phyloP scores from a whole-genome alignment of 2,113 vertebrate species.

The Nipponia nippon region DNA sequence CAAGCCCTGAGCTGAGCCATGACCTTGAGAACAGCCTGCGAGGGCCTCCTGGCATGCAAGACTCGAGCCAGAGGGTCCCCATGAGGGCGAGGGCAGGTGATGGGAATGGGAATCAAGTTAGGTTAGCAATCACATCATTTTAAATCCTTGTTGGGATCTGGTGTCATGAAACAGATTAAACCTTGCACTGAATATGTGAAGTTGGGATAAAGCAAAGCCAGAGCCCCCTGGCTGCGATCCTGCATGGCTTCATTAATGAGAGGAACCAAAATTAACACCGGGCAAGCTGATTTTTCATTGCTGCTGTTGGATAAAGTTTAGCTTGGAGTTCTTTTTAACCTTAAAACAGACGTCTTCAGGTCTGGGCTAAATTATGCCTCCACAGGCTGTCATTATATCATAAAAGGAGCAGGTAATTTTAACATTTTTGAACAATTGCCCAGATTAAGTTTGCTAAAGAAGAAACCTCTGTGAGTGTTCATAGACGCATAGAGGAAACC shows the following conservation, averaged over 20 bases:
- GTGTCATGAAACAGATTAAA: not conserved
- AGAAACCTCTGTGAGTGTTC: not conserved
- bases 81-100: not conserved
- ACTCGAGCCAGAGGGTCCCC: not conserved
- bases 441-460: not conserved
- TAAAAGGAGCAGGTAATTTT: constrained; percentile 48
- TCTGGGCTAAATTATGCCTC: constrained; percentile 46
- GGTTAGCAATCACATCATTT: not conserved
- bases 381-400: not conserved
- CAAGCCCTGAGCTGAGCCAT: not conserved
- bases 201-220: not conserved
- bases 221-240: not conserved
- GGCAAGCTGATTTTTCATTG: not conserved
- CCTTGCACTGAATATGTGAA: not conserved
- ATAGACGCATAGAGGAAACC: not conserved
- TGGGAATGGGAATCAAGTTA: not conserved
- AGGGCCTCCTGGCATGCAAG: not conserved
- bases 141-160: not conserved
- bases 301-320: not conserved
- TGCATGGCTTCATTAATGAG: not conserved
- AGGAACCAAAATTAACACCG: not conserved
- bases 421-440: constrained; percentile 55
- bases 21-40: not conserved
- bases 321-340: not conserved
- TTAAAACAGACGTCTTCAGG: constrained; percentile 17